Percentiles rank a stretch among this genome's conserved stretches.
Conservation (phyloP, 1,140 invertebrate genomes). For the Druon quercuslanigerum region DNA sequence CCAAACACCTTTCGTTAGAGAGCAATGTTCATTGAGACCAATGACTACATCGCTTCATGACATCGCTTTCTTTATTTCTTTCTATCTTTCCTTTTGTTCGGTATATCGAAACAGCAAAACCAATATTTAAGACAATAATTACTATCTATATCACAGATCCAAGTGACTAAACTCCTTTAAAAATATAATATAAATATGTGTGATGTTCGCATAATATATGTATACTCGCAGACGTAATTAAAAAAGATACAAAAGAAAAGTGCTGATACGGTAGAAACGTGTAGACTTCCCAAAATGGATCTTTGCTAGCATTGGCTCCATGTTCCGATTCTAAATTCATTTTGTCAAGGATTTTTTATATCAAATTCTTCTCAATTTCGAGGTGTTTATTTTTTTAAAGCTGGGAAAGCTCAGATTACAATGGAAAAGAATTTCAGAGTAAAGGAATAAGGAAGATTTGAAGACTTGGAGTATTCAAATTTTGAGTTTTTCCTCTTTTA, state of each 20-base stretch:
- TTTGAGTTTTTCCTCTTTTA: too few species aligned
- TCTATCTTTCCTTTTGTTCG: slow-evolving; percentile 54
- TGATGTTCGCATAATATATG: slow-evolving; percentile 67
- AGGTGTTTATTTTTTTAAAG: too few species aligned
- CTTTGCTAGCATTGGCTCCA: slow-evolving; percentile 47
- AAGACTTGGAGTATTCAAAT: too few species aligned
- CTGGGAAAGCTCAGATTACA: too few species aligned
- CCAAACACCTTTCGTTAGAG: slow-evolving; percentile 66
- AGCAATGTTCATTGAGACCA: slow-evolving; percentile 54
- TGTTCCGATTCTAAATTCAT: not conserved
- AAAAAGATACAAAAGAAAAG: slow-evolving; percentile 62
- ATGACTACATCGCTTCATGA: slow-evolving; percentile 64
- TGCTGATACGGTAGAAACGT: slow-evolving; percentile 59
- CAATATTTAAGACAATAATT: slow-evolving; percentile 76
- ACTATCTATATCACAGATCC: slow-evolving; percentile 77
- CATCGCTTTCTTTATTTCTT: slow-evolving; percentile 62
- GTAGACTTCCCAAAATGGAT: slow-evolving; percentile 51
- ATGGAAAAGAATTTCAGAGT: too few species aligned
- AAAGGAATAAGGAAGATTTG: too few species aligned
- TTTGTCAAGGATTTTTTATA: not conserved
- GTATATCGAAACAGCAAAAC: slow-evolving; percentile 71
- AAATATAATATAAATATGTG: slow-evolving; percentile 76
- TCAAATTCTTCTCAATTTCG: too few species aligned
- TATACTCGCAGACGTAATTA: slow-evolving; percentile 63
- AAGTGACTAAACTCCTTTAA: slow-evolving; percentile 76